Conservation (phyloP, 2,888 invertebrate genomes). For the Xanthorhoe designata region DNA sequence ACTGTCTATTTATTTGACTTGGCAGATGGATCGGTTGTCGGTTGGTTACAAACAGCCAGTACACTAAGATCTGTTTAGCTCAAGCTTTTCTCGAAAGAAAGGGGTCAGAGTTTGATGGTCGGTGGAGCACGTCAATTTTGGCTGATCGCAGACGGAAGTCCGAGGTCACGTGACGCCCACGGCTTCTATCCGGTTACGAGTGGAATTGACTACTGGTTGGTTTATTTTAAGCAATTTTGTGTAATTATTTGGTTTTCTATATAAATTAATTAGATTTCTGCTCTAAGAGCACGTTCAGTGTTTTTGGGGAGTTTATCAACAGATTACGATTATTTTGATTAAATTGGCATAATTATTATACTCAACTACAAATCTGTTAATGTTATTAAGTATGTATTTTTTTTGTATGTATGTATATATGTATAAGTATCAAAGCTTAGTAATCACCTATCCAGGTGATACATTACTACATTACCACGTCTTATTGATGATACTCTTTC, state of each 20-base stretch:
- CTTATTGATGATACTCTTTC: too few species aligned
- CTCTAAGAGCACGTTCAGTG: neutral
- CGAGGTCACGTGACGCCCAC: slow-evolving; percentile 68
- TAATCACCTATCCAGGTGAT: too few species aligned
- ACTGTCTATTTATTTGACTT: slow-evolving; percentile 70
- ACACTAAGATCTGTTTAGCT: slow-evolving; percentile 13
- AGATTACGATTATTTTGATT: too few species aligned
- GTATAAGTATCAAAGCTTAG: too few species aligned
- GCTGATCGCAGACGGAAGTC: slow-evolving; percentile 64
- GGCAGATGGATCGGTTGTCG: slow-evolving; percentile 69
- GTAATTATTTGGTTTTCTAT: slow-evolving; percentile 11
- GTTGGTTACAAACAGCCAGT: slow-evolving; percentile 40
- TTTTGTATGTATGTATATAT: too few species aligned
- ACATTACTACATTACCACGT: too few species aligned
- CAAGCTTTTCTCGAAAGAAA: slow-evolving; percentile 7
- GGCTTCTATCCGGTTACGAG: slow-evolving; percentile 64
- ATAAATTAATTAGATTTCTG: neutral
- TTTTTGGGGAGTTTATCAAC: too few species aligned
- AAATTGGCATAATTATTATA: too few species aligned
- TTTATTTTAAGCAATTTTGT: slow-evolving; percentile 34
- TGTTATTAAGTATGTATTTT: too few species aligned
- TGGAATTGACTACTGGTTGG: slow-evolving; percentile 49
- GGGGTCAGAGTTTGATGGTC: slow-evolving; percentile 46
- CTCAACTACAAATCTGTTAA: too few species aligned
- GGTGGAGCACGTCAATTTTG: slow-evolving; percentile 62